Evolutionary conservation across 1,140 invertebrate species (phyloP).

Genomic region (Oryzaephilus surinamensis): DNA sequence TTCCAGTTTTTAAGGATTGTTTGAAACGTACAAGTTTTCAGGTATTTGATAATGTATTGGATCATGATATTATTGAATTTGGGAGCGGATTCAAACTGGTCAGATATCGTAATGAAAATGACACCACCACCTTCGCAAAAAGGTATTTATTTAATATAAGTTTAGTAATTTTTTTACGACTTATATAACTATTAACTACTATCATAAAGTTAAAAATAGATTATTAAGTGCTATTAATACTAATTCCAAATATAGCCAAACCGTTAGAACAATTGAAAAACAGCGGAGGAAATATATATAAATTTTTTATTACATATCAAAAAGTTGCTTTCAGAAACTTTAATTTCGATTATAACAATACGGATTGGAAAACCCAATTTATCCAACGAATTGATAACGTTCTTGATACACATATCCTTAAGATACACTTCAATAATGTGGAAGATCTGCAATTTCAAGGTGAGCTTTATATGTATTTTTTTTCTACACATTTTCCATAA

Average conservation of each 20-base stretch:
- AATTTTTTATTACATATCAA: too few species aligned
- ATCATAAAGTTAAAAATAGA: too few species aligned
- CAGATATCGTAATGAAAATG: constrained; percentile 8
- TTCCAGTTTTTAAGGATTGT: constrained; percentile 13
- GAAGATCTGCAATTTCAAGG: constrained; percentile 16
- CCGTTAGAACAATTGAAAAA: too few species aligned
- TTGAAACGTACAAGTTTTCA: constrained; percentile 14
- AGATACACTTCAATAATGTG: constrained; percentile 41
- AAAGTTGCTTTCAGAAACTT: background rate
- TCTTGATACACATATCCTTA: constrained; percentile 44
- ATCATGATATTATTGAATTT: constrained; percentile 16
- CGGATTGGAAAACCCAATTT: constrained; percentile 10
- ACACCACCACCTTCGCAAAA: background rate
- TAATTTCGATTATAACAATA: background rate
- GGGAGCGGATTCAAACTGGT: constrained; percentile 11
- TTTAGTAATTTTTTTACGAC: too few species aligned
- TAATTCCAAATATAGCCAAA: too few species aligned
- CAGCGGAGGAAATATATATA: too few species aligned
- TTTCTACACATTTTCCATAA: too few species aligned
- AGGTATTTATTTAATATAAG: constrained; percentile 4
- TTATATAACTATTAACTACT: too few species aligned
- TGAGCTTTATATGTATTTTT: background rate
- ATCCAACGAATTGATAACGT: constrained; percentile 41
- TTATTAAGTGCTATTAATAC: too few species aligned
- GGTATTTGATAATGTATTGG: constrained; percentile 15